Base-by-base conservation (phyloP, 2,888 invertebrate species). In the Thecocarcelia acutangulata region DNA sequence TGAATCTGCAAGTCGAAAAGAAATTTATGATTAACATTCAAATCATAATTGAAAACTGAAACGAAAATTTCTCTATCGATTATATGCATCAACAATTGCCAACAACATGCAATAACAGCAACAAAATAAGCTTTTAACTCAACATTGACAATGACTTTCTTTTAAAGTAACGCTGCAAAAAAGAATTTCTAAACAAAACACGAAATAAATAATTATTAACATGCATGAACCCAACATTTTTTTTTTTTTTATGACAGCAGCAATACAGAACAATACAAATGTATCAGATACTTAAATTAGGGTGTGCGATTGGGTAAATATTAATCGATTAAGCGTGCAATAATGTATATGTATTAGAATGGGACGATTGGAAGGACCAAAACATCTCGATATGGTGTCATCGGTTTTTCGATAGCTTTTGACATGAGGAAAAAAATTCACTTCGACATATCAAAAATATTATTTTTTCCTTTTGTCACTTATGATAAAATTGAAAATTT, bases 21-120 rank as follows among this genome's bases (percentile, higher is more conserved):
- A 54, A 64, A 70, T 48, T 70, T 74, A 40, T 48, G 3, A 48
- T 64, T 48, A 74, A 56, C 46, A 74, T 74, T 46, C 37, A 46
- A 56, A 54, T 48, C 74, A 37, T 48, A 54, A 21, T 72, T 24
- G 42, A 50, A 33, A 33, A 12, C 9, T 19, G 13, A 66, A 58
- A 50, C 19, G 52, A 61, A 52, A 69, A 76, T 68, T 69, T 76
- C 68, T 68, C 68, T 54, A 42, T 5, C 28, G 11, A 61, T 52
- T 17, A 52, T 50, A 42, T 72, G 72, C 50, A 70, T 12, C 28
- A 44, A 42, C 11, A 59, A 61, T 28, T 66, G 59, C 44, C 58
- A 50, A 37, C 44, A 44, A 58, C 9, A 42, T 15, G 58, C 28
- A 59, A 28, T 37, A 24, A 4, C 46, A 40, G 24, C 48, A 70